Evolutionary conservation across 2,113 vertebrate species (phyloP).

Genomic region (Labeo rohita): DNA sequence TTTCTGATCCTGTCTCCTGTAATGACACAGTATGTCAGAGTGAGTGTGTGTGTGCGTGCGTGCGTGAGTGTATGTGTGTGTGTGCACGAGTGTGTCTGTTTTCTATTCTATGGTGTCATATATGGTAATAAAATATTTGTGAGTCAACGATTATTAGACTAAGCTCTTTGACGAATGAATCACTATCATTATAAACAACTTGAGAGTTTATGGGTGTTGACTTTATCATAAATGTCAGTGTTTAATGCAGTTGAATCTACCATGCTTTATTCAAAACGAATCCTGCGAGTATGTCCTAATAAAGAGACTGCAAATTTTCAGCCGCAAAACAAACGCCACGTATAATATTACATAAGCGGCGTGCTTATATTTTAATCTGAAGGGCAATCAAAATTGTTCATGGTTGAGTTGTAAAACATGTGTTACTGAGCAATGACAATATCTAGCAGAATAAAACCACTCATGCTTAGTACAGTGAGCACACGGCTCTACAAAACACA

Average conservation of each 20-base stretch:
- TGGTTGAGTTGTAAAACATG: constrained; percentile 63
- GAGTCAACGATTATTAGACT: constrained; percentile 32
- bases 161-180: constrained; percentile 11
- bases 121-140: constrained; percentile 38
- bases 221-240: constrained; percentile 54
- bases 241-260: background rate
- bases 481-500: constrained; percentile 55
- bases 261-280: background rate
- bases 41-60: constrained; percentile 18
- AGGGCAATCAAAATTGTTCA: constrained; percentile 62
- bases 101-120: constrained; percentile 39
- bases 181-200: constrained; percentile 17
- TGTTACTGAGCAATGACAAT: constrained; percentile 64
- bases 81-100: constrained; percentile 50
- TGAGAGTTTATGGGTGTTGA: constrained; percentile 30
- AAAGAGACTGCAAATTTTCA: constrained; percentile 32
- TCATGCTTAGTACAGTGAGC: constrained; percentile 57
- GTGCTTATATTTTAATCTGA: constrained; percentile 61
- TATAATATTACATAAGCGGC: constrained; percentile 52
- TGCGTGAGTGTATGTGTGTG: constrained; percentile 33
- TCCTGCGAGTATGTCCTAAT: constrained; percentile 30
- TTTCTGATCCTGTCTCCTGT: constrained; percentile 42
- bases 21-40: constrained; percentile 21
- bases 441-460: constrained; percentile 59
- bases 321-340: constrained; percentile 11